phyloP scores from a whole-genome alignment of 2,113 vertebrate genomes.

The Oryzias melastigma region DNA sequence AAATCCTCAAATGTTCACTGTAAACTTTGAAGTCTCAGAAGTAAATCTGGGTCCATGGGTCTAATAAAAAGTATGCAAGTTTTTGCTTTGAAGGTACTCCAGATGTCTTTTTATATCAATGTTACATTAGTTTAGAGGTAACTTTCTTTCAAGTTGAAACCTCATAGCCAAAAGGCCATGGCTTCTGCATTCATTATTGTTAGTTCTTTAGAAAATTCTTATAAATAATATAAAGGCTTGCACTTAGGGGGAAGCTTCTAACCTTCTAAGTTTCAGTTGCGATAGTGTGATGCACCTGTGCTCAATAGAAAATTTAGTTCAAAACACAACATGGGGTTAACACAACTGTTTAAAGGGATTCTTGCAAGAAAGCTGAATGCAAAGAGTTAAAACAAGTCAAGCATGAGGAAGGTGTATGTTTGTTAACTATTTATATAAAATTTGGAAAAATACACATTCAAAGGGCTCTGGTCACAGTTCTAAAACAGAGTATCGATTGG shows the following conservation, averaged over 20 bases:
- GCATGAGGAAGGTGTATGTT: no score
- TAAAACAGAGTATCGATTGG: no score
- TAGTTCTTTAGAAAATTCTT: slow-evolving; percentile 64
- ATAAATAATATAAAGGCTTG: slow-evolving; percentile 64
- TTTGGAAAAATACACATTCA: no score
- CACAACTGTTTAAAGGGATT: no score
- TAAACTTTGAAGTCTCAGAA: slow-evolving; percentile 73
- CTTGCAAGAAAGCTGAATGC: no score
- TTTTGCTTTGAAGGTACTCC: slow-evolving; percentile 76
- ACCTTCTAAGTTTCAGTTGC: slow-evolving; percentile 33
- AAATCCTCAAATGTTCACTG: slow-evolving; percentile 66
- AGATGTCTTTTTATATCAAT: slow-evolving; percentile 73
- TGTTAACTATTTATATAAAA: no score
- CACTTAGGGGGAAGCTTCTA: slow-evolving; percentile 52
- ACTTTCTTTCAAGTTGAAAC: slow-evolving; percentile 75
- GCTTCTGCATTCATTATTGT: slow-evolving; percentile 73
- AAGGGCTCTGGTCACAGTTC: no score
- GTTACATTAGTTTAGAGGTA: slow-evolving; percentile 73
- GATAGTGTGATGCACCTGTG: slow-evolving; percentile 24
- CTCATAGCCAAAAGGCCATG: slow-evolving; percentile 68
- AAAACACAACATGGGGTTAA: slow-evolving; percentile 4
- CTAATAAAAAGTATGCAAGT: slow-evolving; percentile 74
- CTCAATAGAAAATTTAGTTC: not conserved
- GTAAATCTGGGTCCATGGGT: slow-evolving; percentile 68
- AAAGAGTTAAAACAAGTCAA: no score